Evolutionary conservation across 2,113 vertebrate species (phyloP), one percentile per base, ranked within the genome.

Genomic region (Sclerurus mexicanus): DNA sequence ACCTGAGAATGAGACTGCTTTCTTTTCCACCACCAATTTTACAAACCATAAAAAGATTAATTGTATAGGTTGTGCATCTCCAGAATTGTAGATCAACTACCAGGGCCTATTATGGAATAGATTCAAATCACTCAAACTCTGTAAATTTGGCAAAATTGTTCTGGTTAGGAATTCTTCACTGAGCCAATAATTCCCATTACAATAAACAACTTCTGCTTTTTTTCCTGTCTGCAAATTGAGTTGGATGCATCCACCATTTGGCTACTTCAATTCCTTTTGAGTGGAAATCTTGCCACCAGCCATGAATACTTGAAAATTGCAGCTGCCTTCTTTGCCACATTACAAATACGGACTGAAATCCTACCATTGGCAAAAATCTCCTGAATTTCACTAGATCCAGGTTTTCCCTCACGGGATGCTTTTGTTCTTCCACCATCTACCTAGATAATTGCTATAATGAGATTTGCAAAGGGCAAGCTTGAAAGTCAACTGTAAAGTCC

Each of bases 401-500:
- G 42, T 69, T 93, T 93, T 62, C 42, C 72, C 82, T 44, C 27
- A 28, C 0, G 0, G 75, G 85, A 73, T 31, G 3, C 28, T 77
- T 72, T 40, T 2, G 0, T 62, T 89, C 74, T 89, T 94, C 78
- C 2, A 1, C 55, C 82, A 91, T 94, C 63, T 93, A 46, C 66
- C 77, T 89, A 76, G 42, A 46, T 95, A 96, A 96, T 91, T 89
- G 82, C 78, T 74, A 30, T 91, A 83, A 96, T 64, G 95, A 90
- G 92, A 90, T 96, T 92, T 93, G 60, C 88, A 95, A 89, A 62
- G 85, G 64, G 64, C 10, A 68, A 53, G 49, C 30, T 52, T 40
- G 72, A 68, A 77, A 93, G 35, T 88, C 87, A 94, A 10, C 64
- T 77, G 69, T 27, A 25, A 69, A 80, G 39, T 40, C 90, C 63